Evolutionary conservation across 2,888 invertebrate species (phyloP), one percentile per base, ranked within the genome.

Genomic region (Theretra japonica): DNA sequence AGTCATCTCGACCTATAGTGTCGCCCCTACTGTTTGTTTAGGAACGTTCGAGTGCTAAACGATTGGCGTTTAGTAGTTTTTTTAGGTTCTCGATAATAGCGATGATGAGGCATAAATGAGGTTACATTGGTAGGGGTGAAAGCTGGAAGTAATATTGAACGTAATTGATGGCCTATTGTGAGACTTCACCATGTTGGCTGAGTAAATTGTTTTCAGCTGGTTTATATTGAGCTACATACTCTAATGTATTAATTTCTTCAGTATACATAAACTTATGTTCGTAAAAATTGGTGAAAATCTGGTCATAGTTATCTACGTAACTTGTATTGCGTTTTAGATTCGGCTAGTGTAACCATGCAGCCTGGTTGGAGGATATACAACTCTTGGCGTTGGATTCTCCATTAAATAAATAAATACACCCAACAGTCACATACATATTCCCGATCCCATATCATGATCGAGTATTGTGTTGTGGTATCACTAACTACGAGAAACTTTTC

Each of bases 1-100:
- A 90, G 88, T 93, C 93, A 92, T 89, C 86, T 84, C 80, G 78
- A 83, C 83, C 86, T 86, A 85, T 84, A 83, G 80, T 83, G 81
- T 81, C 80, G 76, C 77, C 77, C 74, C 59, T 89, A 91, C 90
- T 79, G 77, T 70, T 78, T 80, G 85, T 87, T 88, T 81, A 80
- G 86, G 88, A 84, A 76, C 73, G 74, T 72, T 80, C 77, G 75
- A 73, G 30, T 71, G 71, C 70, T 75, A 73, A 73, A 75, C 70
- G 69, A 74, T 72, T 62, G 58, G 33, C 41, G 57, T 59, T 58
- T 19, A 59, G 41, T 30, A 28, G 41, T 53, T 65, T 71, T 62
- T 71, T 70, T 57, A 70, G 41, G 41, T 65, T 25, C 65, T 48
- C 23, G 21, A 41, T 69, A 68, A 72, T 68, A 73, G 53, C 25